phyloP scores from a whole-genome alignment of 2,797 vertebrate genomes.

The Bradypus variegatus region DNA sequence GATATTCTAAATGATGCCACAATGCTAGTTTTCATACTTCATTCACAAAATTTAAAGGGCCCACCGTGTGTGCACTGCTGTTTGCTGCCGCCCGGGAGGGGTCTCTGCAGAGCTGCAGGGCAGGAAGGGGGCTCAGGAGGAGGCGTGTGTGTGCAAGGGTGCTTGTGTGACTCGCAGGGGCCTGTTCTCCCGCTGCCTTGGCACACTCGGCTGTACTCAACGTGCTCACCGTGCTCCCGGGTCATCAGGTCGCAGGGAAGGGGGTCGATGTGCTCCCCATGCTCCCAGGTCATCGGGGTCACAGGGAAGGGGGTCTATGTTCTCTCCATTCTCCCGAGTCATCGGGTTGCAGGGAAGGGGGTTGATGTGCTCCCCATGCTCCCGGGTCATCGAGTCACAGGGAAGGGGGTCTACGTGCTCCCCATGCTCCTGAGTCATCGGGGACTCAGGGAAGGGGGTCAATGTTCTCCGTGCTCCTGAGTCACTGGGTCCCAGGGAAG shows the following conservation, averaged over 20 bases:
- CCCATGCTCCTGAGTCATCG: fast-evolving
- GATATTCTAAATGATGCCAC: fast-evolving
- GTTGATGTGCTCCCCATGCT: too few species aligned
- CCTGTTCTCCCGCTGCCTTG: fast-evolving
- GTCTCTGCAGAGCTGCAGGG: background rate
- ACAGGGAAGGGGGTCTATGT: too few species aligned
- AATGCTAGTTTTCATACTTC: fast-evolving
- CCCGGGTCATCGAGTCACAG: background rate
- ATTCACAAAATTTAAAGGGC: fast-evolving
- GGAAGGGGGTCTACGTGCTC: background rate
- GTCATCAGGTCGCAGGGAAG: too few species aligned
- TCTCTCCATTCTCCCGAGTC: too few species aligned
- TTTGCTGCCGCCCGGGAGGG: background rate
- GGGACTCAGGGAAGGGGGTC: background rate
- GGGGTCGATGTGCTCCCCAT: too few species aligned
- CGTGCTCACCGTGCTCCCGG: too few species aligned
- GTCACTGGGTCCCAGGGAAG: too few species aligned
- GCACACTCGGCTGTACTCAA: too few species aligned
- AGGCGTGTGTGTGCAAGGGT: fast-evolving
- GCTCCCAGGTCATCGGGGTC: too few species aligned
- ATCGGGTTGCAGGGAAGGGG: too few species aligned
- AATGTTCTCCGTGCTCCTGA: too few species aligned
- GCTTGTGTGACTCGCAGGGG: too few species aligned
- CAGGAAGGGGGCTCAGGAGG: background rate
- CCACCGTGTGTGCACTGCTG: fast-evolving